Base-by-base conservation (phyloP, 2,888 invertebrate genomes). In the Spicauda simplicius region DNA sequence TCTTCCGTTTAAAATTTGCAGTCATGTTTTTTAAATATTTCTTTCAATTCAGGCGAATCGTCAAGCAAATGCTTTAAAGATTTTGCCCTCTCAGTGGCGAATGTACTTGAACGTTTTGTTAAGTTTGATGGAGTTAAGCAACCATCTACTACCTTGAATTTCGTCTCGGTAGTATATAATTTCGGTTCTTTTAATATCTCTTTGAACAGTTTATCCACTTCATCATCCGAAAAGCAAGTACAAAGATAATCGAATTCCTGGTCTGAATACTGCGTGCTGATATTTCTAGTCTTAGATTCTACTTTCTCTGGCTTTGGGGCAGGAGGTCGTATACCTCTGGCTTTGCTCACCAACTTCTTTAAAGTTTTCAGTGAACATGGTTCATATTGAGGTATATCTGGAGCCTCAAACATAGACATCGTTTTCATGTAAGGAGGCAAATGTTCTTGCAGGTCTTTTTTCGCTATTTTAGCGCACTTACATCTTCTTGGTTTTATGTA, bases 361-460 rank as follows among this genome's bases (percentile, higher is more conserved):
- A 91, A 72, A 52, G 76, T 77, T 14, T 70, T 67, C 0, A 85
- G 3, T 6, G 84, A 75, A 73, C 89, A 89, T 1, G 73, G 73
- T 73, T 88, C 82, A 73, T 92, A 92, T 69, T 87, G 76, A 0
- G 84, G 86, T 62, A 91, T 73, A 18, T 82, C 80, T 8, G 83
- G 78, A 10, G 76, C 66, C 2, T 83, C 83, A 70, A 75, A 91
- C 16, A 48, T 68, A 0, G 90, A 90, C 79, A 75, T 80, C 14
- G 78, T 84, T 68, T 76, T 80, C 91, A 91, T 91, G 67, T 91
- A 92, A 5, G 83, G 73, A 0, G 92, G 92, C 37, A 91, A 71
- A 73, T 90, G 84, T 64, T 88, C 87, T 33, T 75, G 54, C 45
- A 91, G 79, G 75, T 86, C 80, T 72, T 89, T 88, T 72, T 89